Percentiles rank a stretch among this genome's conserved stretches.
phyloP scores from a whole-genome alignment of 1,140 invertebrate species.

The Scaptomyza pallida region DNA sequence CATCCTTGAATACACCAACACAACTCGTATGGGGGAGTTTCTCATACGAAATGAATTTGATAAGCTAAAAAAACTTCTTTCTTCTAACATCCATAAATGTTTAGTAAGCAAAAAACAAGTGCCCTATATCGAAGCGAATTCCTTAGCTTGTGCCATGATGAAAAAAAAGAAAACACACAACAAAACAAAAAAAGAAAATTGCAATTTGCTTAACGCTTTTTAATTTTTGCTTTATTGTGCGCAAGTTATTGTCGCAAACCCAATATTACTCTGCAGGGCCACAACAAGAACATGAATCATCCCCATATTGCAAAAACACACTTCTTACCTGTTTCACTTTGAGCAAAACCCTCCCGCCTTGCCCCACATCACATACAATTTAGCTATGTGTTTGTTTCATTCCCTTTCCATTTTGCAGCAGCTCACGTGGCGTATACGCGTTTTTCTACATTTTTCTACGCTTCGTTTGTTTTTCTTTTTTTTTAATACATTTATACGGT shows the following conservation, averaged over 20 bases:
- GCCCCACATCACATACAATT: constrained; percentile 20
- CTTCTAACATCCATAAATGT: too few relatives aligned
- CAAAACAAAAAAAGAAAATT: constrained; percentile 12
- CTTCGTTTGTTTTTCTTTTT: constrained; percentile 23
- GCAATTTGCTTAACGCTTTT: constrained; percentile 78
- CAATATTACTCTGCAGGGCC: constrained; percentile 1
- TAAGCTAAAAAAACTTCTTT: too few relatives aligned
- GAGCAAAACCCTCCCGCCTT: not conserved
- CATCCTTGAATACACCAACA: too few relatives aligned
- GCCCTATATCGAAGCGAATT: too few relatives aligned
- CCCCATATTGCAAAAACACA: not conserved
- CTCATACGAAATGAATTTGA: too few relatives aligned
- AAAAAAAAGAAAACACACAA: too few relatives aligned
- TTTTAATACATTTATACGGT: constrained; percentile 58
- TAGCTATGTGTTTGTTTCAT: constrained; percentile 5
- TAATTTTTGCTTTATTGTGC: constrained; percentile 83
- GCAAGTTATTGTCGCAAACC: constrained; percentile 65
- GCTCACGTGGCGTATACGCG: constrained; percentile 21
- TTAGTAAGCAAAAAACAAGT: too few relatives aligned
- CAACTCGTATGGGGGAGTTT: too few relatives aligned
- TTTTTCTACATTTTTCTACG: constrained; percentile 24
- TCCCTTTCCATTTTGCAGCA: constrained; percentile 7
- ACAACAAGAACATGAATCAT: constrained; percentile 8
- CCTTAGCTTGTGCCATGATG: too few relatives aligned
- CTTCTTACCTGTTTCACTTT: not conserved